Evolutionary conservation across 2,888 invertebrate species (phyloP).

Genomic region (Formica aserva): DNA sequence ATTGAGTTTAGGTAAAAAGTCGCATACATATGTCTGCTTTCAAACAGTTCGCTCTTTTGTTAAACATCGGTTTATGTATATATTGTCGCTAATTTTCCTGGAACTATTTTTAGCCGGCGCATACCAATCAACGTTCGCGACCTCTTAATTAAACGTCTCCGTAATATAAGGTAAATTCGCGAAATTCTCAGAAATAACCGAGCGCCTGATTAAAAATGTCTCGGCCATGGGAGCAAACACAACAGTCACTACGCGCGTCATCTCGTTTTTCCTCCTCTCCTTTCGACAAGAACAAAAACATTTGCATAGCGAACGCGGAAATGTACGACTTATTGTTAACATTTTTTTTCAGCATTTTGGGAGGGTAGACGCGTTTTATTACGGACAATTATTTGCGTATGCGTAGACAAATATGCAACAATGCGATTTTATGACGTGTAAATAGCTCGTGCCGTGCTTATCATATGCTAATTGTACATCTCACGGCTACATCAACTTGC

Average conservation of each 20-base stretch:
- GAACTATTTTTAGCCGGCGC: neutral
- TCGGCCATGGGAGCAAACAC: neutral
- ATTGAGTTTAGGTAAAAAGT: neutral
- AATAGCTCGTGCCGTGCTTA: conserved; percentile 22
- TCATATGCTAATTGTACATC: conserved; percentile 34
- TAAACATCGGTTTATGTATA: neutral
- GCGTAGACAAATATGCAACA: conserved; percentile 34
- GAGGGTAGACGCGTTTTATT: conserved; percentile 30
- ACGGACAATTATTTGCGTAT: neutral
- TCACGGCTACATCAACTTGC: conserved; percentile 18
- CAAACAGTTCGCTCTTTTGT: neutral
- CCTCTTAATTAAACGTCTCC: conserved; percentile 11
- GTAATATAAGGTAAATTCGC: neutral
- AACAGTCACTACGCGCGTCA: neutral
- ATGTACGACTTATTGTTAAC: neutral
- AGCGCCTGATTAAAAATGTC: conserved; percentile 1
- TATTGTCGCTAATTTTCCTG: conserved; percentile 26
- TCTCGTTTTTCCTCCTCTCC: neutral
- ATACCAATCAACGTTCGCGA: neutral
- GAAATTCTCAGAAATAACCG: conserved; percentile 4
- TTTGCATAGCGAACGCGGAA: conserved; percentile 18
- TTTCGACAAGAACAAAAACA: conserved; percentile 38
- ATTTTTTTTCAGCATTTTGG: neutral
- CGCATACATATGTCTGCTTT: neutral
- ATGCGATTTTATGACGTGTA: conserved; percentile 33